phyloP scores from a whole-genome alignment of 2,888 invertebrate genomes.

The Eudasyphora cyanicolor region DNA sequence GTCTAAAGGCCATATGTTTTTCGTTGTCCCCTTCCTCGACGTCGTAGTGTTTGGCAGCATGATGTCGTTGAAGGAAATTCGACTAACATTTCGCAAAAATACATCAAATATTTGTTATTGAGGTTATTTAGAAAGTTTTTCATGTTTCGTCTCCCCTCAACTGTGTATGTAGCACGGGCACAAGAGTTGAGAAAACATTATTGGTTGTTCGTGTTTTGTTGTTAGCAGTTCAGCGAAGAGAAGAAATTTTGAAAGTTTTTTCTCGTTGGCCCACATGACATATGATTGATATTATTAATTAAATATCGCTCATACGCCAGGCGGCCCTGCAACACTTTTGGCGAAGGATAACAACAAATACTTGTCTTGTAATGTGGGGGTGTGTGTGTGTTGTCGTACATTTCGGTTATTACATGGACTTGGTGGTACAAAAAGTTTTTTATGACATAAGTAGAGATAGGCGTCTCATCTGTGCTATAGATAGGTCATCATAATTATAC shows the following conservation, averaged over 20 bases:
- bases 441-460: neutral
- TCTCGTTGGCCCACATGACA: constrained; percentile 24
- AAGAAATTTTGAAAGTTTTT: constrained; percentile 18
- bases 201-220: neutral
- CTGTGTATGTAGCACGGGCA: neutral
- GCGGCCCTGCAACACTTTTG: neutral
- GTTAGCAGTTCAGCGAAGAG: neutral
- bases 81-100: constrained; percentile 18
- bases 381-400: neutral
- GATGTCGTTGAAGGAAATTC: neutral
- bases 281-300: constrained; percentile 56
- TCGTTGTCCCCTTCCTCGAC: neutral
- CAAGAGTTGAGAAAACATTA: constrained; percentile 8
- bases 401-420: neutral
- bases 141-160: neutral
- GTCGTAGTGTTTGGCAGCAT: neutral
- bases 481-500: neutral
- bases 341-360: neutral
- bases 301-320: constrained; percentile 47
- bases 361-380: neutral
- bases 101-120: constrained; percentile 30
- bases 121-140: constrained; percentile 34
- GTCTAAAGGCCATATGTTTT: constrained; percentile 24
- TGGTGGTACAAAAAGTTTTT: neutral
- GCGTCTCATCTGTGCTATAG: too few relatives aligned